Evolutionary conservation across 1,140 invertebrate species (phyloP), one percentile per base, ranked within the genome.

Genomic region (Chymomyza costata): DNA sequence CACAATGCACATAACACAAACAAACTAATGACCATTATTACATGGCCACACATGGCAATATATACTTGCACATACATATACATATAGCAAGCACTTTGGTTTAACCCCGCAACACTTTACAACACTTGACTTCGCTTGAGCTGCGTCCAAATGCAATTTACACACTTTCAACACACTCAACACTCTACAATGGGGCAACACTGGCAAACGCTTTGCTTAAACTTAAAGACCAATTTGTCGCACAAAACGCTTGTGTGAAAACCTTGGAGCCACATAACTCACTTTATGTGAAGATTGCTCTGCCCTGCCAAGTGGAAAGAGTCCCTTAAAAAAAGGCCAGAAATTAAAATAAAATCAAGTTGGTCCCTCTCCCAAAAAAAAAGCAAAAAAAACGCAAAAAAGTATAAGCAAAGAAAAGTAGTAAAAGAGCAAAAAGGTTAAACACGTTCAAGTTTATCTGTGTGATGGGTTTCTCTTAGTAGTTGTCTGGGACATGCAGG

Each of bases 321-420:
- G n/a, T n/a, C 17, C 10, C 39, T 8, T 17, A 7, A 35, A 48
- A 21, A 43, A 25, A 17, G 18, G 16, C 46, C 50, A 62, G 63
- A 63, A 44, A 61, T 63, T 60, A 55, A 70, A 70, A 70, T 38
- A 45, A 71, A 71, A 74, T 74, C 69, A 45, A 50, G 39, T n/a
- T n/a, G n/a, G n/a, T n/a, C n/a, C n/a, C n/a, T n/a, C n/a, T 40
- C 37, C n/a, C n/a, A n/a, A 25, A 52, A 44, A 39, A 68, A 63
- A 64, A 45, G 52, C 21, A 25, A 5, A 25, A 25, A 25, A 25
- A 25, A 8, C 21, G 3, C 21, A 25, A 3, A 25, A 5, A 8
- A 5, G 8, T 8, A 25, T 25, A n/a, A n/a, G n/a, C n/a, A n/a
- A n/a, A n/a, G n/a, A n/a, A n/a, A n/a, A n/a, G n/a, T n/a, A n/a